phyloP scores from a whole-genome alignment of 2,888 invertebrate genomes.

The Agonopterix arenella region DNA sequence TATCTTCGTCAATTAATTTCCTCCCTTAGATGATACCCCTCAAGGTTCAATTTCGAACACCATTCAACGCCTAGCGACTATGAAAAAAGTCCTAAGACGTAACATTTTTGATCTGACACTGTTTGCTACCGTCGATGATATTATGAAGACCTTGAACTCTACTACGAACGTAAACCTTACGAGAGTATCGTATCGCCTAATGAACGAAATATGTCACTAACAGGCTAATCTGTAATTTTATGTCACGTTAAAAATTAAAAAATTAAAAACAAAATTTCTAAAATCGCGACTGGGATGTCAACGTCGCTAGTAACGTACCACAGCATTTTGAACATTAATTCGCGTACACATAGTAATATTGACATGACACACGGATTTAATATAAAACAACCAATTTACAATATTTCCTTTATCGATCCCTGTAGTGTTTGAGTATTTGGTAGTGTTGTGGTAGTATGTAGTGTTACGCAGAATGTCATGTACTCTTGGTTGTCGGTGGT shows the following conservation, averaged over 20 bases:
- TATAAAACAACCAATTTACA: no score
- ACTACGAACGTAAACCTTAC: slow-evolving; percentile 35
- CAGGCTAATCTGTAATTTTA: slow-evolving; percentile 17
- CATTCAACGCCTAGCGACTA: not conserved
- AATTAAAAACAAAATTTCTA: slow-evolving; percentile 5
- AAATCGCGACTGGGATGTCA: not conserved
- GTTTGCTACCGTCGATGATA: slow-evolving; percentile 21
- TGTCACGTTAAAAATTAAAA: slow-evolving; percentile 1
- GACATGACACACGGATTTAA: not conserved
- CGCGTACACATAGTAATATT: not conserved
- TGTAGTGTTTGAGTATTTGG: no score
- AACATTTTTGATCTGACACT: slow-evolving; percentile 27
- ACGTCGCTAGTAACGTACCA: no score
- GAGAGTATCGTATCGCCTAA: slow-evolving; percentile 23
- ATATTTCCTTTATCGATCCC: no score
- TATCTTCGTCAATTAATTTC: no score
- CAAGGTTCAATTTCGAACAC: no score
- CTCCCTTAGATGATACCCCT: no score
- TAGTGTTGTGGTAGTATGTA: no score
- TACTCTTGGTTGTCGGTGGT: not conserved
- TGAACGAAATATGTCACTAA: slow-evolving; percentile 16
- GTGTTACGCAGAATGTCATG: no score
- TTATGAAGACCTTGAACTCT: slow-evolving; percentile 26
- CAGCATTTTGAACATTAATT: no score
- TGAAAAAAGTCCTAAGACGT: not conserved